Conservation (phyloP, 2,113 vertebrate species). For the Antennarius striatus region DNA sequence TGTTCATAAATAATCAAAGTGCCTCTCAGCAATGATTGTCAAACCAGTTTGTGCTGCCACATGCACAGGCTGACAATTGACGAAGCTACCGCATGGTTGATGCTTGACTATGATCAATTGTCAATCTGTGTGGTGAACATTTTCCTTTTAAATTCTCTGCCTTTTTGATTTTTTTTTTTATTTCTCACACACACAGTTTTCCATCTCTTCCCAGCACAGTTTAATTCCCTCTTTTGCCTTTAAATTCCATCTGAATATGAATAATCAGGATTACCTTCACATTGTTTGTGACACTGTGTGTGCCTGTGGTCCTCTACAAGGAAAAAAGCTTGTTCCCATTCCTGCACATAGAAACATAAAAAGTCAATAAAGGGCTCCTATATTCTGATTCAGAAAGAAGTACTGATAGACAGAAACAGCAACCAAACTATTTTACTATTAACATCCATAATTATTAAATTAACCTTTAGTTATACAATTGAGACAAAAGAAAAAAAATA, state of each 20-base stretch:
- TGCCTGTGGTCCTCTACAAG: neutral
- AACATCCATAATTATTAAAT: too few relatives aligned
- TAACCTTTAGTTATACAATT: too few relatives aligned
- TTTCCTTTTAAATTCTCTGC: neutral
- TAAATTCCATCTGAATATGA: constrained; percentile 15
- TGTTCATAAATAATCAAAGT: constrained; percentile 45
- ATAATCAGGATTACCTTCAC: constrained; percentile 39
- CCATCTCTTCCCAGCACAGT: constrained; percentile 1
- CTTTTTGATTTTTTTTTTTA: neutral
- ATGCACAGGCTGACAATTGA: constrained; percentile 33
- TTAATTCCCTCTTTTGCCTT: constrained; percentile 21
- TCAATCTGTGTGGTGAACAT: constrained; percentile 33
- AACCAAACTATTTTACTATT: too few relatives aligned
- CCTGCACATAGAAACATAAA: constrained; percentile 41
- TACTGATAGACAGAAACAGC: neutral
- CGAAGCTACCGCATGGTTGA: constrained; percentile 29
- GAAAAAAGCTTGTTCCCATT: constrained; percentile 32
- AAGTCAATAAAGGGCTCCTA: constrained; percentile 33
- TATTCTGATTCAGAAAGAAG: constrained; percentile 32
- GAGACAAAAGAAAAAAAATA: too few relatives aligned
- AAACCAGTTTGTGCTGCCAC: constrained; percentile 9
- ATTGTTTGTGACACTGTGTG: constrained; percentile 24
- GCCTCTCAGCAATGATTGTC: constrained; percentile 45
- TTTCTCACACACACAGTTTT: neutral
- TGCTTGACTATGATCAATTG: constrained; percentile 24